Percentiles rank a stretch among this genome's conserved stretches.
Evolutionary conservation across 2,888 invertebrate genomes (phyloP).

Genomic region (Lasius fuliginosus): DNA sequence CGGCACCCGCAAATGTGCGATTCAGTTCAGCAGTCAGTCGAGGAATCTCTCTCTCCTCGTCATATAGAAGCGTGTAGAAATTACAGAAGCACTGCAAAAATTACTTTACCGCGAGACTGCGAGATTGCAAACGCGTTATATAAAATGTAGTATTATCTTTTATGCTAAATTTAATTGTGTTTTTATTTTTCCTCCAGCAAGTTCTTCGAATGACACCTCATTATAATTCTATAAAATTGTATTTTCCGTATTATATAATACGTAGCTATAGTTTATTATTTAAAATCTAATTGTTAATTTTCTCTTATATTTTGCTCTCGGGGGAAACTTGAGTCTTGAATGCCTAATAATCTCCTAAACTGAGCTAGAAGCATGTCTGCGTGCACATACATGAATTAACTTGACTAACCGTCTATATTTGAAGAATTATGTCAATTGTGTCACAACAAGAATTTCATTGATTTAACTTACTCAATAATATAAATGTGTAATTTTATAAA

Average conservation of each 20-base stretch:
- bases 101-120: not conserved
- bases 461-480: not conserved
- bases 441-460: not conserved
- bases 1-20: constrained; percentile 65
- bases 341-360: not conserved
- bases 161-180: not conserved
- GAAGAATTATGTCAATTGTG: not conserved
- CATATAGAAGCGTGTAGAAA: not conserved
- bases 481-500: not conserved
- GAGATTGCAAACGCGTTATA: not conserved
- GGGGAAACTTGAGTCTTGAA: not conserved
- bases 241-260: not conserved
- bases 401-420: not conserved
- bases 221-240: not conserved
- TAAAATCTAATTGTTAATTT: not conserved
- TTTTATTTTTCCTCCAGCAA: not conserved
- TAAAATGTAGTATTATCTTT: not conserved
- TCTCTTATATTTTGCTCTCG: not conserved
- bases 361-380: not conserved
- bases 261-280: not conserved
- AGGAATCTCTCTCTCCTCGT: not conserved
- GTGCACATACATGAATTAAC: not conserved
- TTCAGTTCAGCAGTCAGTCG: constrained; percentile 16
- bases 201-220: not conserved
- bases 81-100: not conserved